Conservation (phyloP, 2,113 vertebrate genomes). For the Dasyurus viverrinus region DNA sequence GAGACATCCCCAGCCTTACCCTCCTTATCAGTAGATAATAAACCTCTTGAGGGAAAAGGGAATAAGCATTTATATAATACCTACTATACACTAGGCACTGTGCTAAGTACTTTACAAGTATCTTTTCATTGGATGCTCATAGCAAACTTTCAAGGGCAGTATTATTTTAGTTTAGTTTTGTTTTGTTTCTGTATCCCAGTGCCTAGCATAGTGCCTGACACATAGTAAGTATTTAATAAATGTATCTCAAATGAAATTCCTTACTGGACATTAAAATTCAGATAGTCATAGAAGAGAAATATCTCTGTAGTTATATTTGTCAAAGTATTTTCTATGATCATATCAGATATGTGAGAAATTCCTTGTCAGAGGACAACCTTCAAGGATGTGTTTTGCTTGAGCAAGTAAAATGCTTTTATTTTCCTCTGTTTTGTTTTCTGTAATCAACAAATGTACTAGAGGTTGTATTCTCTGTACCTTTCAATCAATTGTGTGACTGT, state of each 20-base stretch:
- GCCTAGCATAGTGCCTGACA: neutral
- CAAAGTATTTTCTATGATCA: neutral
- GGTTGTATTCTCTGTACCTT: neutral
- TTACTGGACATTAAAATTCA: neutral
- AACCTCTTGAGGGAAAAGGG: neutral
- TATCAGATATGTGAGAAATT: neutral
- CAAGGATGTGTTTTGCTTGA: neutral
- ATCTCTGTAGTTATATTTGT: neutral
- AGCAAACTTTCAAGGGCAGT: neutral
- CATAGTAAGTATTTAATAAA: neutral
- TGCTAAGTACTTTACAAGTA: neutral
- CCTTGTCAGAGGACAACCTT: neutral
- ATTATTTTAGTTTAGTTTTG: neutral
- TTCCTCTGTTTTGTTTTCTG: neutral
- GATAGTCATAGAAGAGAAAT: neutral
- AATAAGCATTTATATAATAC: neutral
- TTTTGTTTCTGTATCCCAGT: neutral
- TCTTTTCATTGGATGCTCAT: neutral
- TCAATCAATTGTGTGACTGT: neutral
- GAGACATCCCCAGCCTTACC: neutral
- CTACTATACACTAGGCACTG: neutral
- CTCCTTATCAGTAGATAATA: neutral
- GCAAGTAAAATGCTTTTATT: neutral
- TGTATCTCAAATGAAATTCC: neutral
- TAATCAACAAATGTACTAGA: neutral